phyloP scores from a whole-genome alignment of 2,113 vertebrate genomes.

The Ploceus nigricollis region DNA sequence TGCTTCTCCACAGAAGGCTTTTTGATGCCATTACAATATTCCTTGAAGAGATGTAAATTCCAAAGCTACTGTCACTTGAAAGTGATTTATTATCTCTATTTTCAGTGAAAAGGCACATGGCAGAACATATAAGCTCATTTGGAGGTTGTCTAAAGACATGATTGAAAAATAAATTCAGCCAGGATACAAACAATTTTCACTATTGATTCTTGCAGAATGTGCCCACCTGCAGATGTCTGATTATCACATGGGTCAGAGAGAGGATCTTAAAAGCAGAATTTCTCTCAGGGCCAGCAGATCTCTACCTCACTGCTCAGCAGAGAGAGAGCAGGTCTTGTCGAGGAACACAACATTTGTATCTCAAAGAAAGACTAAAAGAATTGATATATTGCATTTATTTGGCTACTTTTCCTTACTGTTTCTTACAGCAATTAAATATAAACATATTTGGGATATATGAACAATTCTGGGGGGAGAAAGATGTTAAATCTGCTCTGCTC shows the following conservation, averaged over 20 bases:
- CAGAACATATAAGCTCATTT: not conserved
- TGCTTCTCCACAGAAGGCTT: not conserved
- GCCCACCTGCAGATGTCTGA: not conserved
- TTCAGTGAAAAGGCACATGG: not conserved
- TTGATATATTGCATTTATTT: not conserved
- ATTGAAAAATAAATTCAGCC: not conserved
- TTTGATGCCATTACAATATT: not conserved
- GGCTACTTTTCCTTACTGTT: not conserved
- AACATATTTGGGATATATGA: not conserved
- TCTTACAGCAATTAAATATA: not conserved
- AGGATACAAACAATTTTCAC: not conserved
- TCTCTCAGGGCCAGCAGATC: not conserved
- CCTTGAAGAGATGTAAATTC: slow-evolving; percentile 17
- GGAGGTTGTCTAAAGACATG: not conserved
- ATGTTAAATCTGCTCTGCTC: not conserved
- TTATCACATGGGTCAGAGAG: not conserved
- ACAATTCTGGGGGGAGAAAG: not conserved
- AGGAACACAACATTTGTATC: not conserved
- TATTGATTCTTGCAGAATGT: not conserved
- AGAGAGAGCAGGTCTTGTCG: not conserved
- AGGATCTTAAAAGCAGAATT: not conserved
- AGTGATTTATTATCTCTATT: not conserved
- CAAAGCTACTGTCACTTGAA: not conserved
- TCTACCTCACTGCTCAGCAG: not conserved
- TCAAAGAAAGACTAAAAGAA: not conserved